Percentiles rank a stretch among this genome's conserved stretches.
Evolutionary conservation across 2,888 invertebrate genomes (phyloP).

Genomic region (Heliconius hortense): DNA sequence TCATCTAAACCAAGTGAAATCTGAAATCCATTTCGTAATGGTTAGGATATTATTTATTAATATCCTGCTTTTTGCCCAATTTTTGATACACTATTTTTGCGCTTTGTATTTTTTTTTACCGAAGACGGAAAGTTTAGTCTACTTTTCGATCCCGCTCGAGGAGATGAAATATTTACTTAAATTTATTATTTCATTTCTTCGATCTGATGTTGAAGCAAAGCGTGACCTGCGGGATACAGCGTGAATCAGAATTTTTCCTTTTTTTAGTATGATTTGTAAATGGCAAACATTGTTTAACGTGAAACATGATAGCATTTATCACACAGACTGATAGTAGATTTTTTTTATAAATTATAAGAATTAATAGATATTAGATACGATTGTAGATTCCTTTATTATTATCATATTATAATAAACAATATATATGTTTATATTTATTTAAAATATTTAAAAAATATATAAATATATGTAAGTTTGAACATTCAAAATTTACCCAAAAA

Average conservation of each 20-base stretch:
- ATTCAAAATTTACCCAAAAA: too few relatives aligned
- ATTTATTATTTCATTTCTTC: too few relatives aligned
- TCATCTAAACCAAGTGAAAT: too few relatives aligned
- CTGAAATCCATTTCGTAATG: too few relatives aligned
- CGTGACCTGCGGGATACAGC: too few relatives aligned
- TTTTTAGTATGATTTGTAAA: neutral
- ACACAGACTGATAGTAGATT: neutral
- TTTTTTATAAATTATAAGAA: neutral
- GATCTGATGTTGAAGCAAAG: too few relatives aligned
- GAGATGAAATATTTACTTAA: too few relatives aligned
- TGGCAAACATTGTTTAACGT: neutral
- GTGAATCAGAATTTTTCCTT: too few relatives aligned
- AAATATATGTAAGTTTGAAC: too few relatives aligned
- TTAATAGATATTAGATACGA: neutral
- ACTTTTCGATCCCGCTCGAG: too few relatives aligned
- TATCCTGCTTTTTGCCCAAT: neutral
- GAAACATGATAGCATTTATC: conserved; percentile 2
- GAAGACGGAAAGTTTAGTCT: too few relatives aligned
- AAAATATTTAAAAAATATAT: too few relatives aligned
- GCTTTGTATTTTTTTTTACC: neutral
- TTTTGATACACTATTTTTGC: neutral
- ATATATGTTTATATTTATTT: neutral
- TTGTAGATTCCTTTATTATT: neutral
- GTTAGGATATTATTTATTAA: neutral
- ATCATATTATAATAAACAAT: neutral